Conservation (phyloP, 2,797 vertebrate species). For the Taeniopygia guttata region DNA sequence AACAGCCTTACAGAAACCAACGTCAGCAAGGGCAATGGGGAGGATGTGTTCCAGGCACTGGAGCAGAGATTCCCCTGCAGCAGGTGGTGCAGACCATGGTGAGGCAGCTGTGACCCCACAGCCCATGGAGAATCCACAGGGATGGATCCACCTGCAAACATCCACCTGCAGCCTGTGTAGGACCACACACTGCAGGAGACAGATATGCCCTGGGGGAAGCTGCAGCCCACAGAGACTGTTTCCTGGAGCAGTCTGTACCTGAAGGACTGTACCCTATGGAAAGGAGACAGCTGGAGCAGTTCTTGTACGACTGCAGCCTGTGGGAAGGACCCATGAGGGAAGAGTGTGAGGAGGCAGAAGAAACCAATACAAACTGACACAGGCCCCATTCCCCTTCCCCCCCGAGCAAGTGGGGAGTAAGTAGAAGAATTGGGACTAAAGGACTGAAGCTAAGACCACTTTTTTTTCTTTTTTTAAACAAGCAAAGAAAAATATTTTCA, state of each 20-base stretch:
- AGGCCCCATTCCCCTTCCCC: background rate
- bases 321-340: background rate
- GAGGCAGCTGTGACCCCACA: background rate
- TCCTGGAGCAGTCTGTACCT: background rate
- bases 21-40: background rate
- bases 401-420: background rate
- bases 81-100: background rate
- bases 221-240: background rate
- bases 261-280: background rate
- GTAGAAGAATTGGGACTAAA: background rate
- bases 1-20: background rate
- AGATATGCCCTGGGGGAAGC: background rate
- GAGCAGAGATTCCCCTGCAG: background rate
- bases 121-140: rapidly evolving
- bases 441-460: background rate
- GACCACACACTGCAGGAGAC: background rate
- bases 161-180: rapidly evolving
- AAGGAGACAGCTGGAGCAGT: background rate
- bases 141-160: background rate
- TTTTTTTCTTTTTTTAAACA: background rate
- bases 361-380: background rate
- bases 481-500: background rate
- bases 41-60: rapidly evolving
- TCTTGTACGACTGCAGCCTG: background rate
- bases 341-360: background rate